Conservation (phyloP, 2,888 invertebrate genomes). For the Neoaliturus tenellus region DNA sequence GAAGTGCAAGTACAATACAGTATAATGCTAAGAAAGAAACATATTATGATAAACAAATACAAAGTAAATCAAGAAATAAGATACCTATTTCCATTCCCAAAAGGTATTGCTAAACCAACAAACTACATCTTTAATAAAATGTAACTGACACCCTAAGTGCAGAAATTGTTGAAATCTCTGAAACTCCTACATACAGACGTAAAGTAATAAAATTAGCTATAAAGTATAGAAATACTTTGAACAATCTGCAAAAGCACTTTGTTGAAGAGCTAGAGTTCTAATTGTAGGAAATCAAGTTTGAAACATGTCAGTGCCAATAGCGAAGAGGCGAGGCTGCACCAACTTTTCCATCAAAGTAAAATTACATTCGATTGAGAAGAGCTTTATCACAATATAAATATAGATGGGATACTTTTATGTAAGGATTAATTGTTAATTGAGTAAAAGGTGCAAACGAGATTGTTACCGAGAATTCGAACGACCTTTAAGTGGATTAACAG, state of each 20-base stretch:
- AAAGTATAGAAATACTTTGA: neutral
- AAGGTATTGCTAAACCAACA: too few relatives aligned
- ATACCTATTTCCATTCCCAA: too few relatives aligned
- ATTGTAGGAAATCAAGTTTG: conserved; percentile 32
- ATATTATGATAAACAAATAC: too few relatives aligned
- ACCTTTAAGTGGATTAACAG: neutral
- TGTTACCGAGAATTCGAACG: neutral
- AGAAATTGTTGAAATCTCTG: too few relatives aligned
- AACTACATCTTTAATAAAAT: too few relatives aligned
- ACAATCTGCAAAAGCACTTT: conserved; percentile 23
- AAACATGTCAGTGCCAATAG: conserved; percentile 31
- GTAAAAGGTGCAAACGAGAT: neutral
- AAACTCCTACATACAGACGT: neutral
- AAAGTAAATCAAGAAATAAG: too few relatives aligned
- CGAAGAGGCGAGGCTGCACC: neutral
- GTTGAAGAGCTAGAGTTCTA: conserved; percentile 26
- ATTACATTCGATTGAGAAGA: neutral
- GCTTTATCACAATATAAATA: neutral
- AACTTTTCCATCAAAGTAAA: conserved; percentile 16
- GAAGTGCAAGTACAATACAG: too few relatives aligned
- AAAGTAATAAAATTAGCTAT: neutral
- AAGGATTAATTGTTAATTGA: too few relatives aligned
- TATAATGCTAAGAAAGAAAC: too few relatives aligned
- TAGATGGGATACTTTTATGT: too few relatives aligned
- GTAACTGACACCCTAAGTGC: too few relatives aligned